Base-by-base conservation (phyloP, 1,140 invertebrate genomes). In the Leptinotarsa texana region DNA sequence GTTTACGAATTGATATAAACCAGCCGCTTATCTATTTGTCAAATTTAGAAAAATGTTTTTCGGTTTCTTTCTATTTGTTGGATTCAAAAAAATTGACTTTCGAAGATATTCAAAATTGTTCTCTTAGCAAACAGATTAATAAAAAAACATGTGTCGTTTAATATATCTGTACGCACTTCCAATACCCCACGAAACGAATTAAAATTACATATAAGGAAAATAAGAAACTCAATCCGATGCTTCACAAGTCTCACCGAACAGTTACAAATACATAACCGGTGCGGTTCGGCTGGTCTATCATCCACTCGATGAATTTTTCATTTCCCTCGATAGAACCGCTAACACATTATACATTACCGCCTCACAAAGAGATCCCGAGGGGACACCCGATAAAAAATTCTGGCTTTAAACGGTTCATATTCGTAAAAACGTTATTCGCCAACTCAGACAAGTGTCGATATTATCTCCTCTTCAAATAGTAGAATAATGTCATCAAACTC, bases 401-500 rank as follows among this genome's bases (percentile, higher is more conserved):
- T 57, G 17, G 51, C 51, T 57, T 57, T 57, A 57, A 57, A 57
- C 51, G 51, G 51, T 57, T 57, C 51, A 57, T 57, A 57, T 57
- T 57, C 51, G 51, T n/a, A 57, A 57, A 57, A 57, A 57, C 51
- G n/a, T 57, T 57, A 57, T 57, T 57, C n/a, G 51, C 51, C 51
- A 57, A 57, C 17, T 57, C n/a, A 17, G 51, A 15, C 51, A 57
- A 57, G 51, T 57, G 51, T 57, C 51, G 51, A 57, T 57, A 17
- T 57, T 57, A 57, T 57, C 51, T 57, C 51, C 51, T 57, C 51
- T 57, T n/a, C 51, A 57, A 57, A 57, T 57, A 65, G 24, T 27
- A 65, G 24, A 24, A 65, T 65, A 65, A 65, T 65, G 63, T 27
- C 63, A 65, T 65, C 63, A 65, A 65, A 65, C n/a, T 65, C 63